Conservation (phyloP, 2,113 vertebrate genomes). For the Muscicapa adusta region DNA sequence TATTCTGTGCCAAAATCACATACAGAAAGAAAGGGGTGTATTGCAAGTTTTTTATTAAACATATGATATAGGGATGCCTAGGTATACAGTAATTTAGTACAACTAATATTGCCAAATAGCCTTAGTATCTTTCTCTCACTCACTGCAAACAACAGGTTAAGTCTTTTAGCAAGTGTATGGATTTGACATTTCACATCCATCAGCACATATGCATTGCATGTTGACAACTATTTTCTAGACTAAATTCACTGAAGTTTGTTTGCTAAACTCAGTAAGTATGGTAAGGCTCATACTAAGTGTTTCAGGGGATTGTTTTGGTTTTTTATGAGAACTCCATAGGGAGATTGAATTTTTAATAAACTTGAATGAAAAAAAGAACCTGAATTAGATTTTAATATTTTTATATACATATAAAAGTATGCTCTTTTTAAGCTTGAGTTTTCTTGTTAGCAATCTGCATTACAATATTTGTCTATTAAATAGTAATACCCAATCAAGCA, state of each 20-base stretch:
- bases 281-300: not conserved
- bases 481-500: not conserved
- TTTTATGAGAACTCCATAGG: not conserved
- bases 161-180: not conserved
- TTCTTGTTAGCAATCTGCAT: not conserved
- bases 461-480: not conserved
- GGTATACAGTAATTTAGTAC: not conserved
- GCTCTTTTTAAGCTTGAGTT: not conserved
- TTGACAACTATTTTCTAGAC: not conserved
- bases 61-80: not conserved
- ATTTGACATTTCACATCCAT: not conserved
- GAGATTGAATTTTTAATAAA: not conserved
- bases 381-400: not conserved
- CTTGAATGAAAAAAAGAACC: not conserved
- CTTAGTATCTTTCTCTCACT: not conserved
- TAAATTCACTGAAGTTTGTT: not conserved
- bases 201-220: not conserved
- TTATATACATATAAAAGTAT: not conserved
- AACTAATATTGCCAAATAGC: not conserved
- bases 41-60: not conserved
- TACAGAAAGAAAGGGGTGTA: not conserved
- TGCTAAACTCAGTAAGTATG: not conserved
- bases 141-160: not conserved
- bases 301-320: not conserved
- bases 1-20: not conserved